Evolutionary conservation across 2,113 vertebrate genomes (phyloP).

Genomic region (Zosterops pallidus): DNA sequence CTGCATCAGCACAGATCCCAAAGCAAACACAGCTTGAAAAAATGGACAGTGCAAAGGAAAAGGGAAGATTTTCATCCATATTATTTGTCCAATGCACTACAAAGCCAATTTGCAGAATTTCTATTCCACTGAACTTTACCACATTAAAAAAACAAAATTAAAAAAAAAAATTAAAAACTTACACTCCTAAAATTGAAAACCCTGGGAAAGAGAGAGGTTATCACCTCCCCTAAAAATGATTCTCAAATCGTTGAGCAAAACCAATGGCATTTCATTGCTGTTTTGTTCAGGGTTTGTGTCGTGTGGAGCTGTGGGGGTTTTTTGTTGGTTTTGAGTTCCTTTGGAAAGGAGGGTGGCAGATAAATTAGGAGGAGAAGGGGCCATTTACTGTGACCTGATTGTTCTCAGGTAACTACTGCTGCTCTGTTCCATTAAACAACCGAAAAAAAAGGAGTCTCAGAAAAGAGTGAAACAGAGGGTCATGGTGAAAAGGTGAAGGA

Average conservation of each 20-base stretch:
- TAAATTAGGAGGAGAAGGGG: background rate
- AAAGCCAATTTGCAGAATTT: slow-evolving; percentile 14
- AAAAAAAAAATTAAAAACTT: background rate
- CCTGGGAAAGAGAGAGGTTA: background rate
- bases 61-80: slow-evolving; percentile 4
- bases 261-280: background rate
- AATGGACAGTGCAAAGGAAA: slow-evolving; percentile 39
- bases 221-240: background rate
- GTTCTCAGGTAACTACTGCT: background rate
- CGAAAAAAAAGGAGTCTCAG: slow-evolving; percentile 5
- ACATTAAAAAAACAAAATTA: background rate
- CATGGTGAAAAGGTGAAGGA: slow-evolving; percentile 22
- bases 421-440: background rate
- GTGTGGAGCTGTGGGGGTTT: background rate
- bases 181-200: background rate
- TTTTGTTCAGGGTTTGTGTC: background rate
- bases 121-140: slow-evolving; percentile 12
- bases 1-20: slow-evolving; percentile 39
- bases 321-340: background rate
- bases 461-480: slow-evolving; percentile 16
- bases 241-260: background rate
- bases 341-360: slow-evolving; percentile 3
- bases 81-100: slow-evolving; percentile 30
- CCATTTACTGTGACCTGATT: background rate
- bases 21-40: slow-evolving; percentile 58